Evolutionary conservation across 37 sponge, comb jelly and placozoan species (phyloP), one percentile per base, ranked within the genome.

Genomic region (Amphimedon queenslandica): DNA sequence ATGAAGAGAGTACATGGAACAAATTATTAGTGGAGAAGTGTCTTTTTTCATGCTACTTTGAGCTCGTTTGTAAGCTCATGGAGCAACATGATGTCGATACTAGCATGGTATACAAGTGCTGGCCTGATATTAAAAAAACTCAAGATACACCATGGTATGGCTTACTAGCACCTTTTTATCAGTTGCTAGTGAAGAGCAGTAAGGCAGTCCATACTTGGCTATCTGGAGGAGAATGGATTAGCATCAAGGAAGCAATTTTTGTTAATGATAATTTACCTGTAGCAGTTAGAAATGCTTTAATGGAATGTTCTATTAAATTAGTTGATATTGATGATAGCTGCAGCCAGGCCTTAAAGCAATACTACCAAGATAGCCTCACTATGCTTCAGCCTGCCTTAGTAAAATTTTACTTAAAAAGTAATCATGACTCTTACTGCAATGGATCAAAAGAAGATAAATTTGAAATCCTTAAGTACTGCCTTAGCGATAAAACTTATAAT

Each of bases 81-180:
- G 51, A 47, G 13, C 13, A 18, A 13, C 13, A n/a, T n/a, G n/a
- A 13, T 18, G 6, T 16, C 16, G 5, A 67, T 34, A 25, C 25
- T 25, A 21, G 5, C 0, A 37, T 37, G 4, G 68, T 35, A 2
- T 67, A 67, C 35, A 67, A 6, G 2, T 34, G 37, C 10, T 67
- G 68, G 68, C 68, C 68, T 33, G 68, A 67, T 67, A 37, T 33
- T 35, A 21, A 13, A 67, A 37, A 23, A 34, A 24, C 36, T 11
- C 5, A 67, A 13, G 13, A 34, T 21, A 67, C 0, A 13, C 25
- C 32, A 38, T 67, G 68, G 68, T 8, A 37, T 37, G 23, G 38
- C 0, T 6, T 67, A 16, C 68, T 67, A 37, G 35, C 32, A 67
- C 68, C 68, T 20, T 67, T 67, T 25, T 67, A 37, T 37, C 40